Evolutionary conservation across 1,140 invertebrate species (phyloP), one percentile per base, ranked within the genome.

Genomic region (Tribolium madens): DNA sequence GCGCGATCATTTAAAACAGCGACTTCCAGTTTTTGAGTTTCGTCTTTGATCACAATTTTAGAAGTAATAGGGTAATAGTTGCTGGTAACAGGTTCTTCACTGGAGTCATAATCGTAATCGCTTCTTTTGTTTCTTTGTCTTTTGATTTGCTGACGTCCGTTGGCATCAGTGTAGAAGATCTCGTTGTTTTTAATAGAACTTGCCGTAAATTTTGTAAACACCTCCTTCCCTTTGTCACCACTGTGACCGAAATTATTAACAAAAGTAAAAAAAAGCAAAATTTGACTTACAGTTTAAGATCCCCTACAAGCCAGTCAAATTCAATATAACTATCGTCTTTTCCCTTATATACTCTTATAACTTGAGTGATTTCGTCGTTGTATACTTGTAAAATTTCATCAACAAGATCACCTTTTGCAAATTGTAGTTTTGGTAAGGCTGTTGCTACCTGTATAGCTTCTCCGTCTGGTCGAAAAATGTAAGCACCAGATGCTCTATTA

Each of bases 51-150:
- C 2, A 89, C 87, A 12, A 98, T 96, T 70, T 93, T 90, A 3
- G 93, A 93, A 15, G 95, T 97, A 0, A 99, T 89, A 0, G 97
- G 97, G 86, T 96, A 98, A 86, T 98, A 98, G 86, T 99, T 99
- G 0, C 92, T 93, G 47, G 95, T 87, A 0, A 95, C 86, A 10
- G 90, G 86, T 74, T 98, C 93, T 0, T 89, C 60, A 0, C 87
- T 84, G 0, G 92, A 4, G 47, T 88, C 87, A 91, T 91, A 98
- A 89, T 52, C 91, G 85, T 76, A 88, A 86, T 73, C 97, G 87
- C 64, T 53, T 60, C 14, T 70, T 33, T 46, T 50, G 64, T 78
- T 78, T 76, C 60, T 46, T 17, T 13, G 13, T 70, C 97, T 88
- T 80, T 92, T 89, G 14, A 98, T 83, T 84, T 96, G 91, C 86